Percentiles rank a stretch among this genome's conserved stretches.
Conservation (phyloP, 1,140 invertebrate species). For the Globodera rostochiensis region DNA sequence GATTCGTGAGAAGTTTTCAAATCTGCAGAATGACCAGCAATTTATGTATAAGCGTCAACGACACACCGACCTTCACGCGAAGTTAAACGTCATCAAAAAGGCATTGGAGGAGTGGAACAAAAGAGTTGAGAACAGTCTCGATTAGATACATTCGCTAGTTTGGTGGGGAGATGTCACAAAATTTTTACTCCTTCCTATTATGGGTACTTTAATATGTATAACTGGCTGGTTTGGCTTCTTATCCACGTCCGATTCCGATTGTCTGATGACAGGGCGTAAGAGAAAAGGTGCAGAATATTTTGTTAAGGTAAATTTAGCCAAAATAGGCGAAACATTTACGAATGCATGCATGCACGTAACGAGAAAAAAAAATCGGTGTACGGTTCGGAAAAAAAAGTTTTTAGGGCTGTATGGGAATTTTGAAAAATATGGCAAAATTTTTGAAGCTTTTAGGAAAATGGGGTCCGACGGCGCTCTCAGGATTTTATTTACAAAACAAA, state of each 20-base stretch:
- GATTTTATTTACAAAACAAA: too few relatives aligned
- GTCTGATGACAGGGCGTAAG: neutral
- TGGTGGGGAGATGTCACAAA: too few relatives aligned
- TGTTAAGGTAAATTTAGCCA: too few relatives aligned
- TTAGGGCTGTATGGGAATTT: too few relatives aligned
- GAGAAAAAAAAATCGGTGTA: too few relatives aligned
- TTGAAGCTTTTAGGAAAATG: too few relatives aligned
- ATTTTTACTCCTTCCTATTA: neutral
- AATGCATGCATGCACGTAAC: too few relatives aligned
- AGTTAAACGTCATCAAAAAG: conserved; percentile 20
- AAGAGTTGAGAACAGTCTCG: conserved; percentile 2
- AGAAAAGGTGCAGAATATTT: too few relatives aligned
- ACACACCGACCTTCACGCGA: conserved; percentile 28
- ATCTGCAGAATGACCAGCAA: conserved; percentile 15
- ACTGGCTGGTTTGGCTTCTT: neutral
- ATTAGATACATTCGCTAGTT: neutral
- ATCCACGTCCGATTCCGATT: neutral
- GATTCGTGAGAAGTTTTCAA: conserved; percentile 22
- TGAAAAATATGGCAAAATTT: too few relatives aligned
- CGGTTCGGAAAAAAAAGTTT: too few relatives aligned
- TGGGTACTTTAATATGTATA: neutral
- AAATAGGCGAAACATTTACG: too few relatives aligned
- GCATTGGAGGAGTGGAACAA: conserved; percentile 22
- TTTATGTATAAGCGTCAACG: conserved; percentile 17
- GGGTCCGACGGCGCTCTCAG: too few relatives aligned